Evolutionary conservation across 1,140 invertebrate species (phyloP), one percentile per base, ranked within the genome.

Genomic region (Lordiphosa collinella): DNA sequence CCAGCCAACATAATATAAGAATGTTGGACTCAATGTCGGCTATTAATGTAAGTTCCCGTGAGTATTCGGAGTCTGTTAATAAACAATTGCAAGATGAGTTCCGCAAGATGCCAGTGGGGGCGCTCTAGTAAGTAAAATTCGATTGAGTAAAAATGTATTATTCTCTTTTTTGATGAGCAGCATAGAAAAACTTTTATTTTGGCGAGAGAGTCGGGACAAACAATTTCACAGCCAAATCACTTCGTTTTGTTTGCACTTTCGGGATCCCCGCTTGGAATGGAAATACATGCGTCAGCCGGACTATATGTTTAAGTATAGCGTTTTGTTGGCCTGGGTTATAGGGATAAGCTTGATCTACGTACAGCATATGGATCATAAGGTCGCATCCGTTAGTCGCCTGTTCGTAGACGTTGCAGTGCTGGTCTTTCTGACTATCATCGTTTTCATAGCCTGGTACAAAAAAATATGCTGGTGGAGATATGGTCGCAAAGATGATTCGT

Each of bases 381-480:
- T 1, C 2, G 0, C 2, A 0, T 22, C 11, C 3, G 0, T 0
- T 0, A 3, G 0, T 4, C 44, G 44, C 32, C 2, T 22, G 31
- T 10, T 46, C 6, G 13, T 43, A 1, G 41, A 54, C 14, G 0
- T 10, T 1, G 0, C 36, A 1, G 8, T 55, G 1, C n/a, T 87
- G 4, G 0, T 85, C 0, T 2, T 75, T 10, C 55, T 90, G 1
- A 41, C 76, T 2, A 6, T 37, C 0, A 32, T 90, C 2, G 34
- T 90, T 5, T 64, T 88, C 4, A 41, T 90, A 9, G 64, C 84
- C 0, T 90, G 89, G 89, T 85, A 75, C 9, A 86, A 89, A 22
- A 80, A 85, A 36, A 4, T 89, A 0, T 89, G 79, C 14, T 91
- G 89, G 56, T 89, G 90, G 35, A 65, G 78, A 9, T 91, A 90